Base-by-base conservation (phyloP, 2,888 invertebrate species). In the Heteromurus nitidus region DNA sequence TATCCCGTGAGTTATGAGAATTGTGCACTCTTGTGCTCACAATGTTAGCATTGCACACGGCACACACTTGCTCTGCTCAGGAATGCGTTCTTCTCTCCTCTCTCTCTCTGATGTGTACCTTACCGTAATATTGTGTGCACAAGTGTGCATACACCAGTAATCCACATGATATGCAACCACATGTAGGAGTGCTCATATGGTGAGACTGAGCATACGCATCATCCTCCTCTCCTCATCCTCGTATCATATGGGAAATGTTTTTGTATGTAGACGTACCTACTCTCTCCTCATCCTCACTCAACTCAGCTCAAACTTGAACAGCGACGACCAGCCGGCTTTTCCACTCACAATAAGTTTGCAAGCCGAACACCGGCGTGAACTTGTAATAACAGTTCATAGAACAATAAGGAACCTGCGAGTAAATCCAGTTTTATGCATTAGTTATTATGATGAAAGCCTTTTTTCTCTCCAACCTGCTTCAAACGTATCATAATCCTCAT, bases 311-410 rank as follows among this genome's bases (percentile, higher is more conserved):
- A 50, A 13, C 3, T 50, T 13, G n/a, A 31, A n/a, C n/a, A n/a
- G 50, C 50, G 11, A 18, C 42, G 55, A 47, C 31, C 20, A 68
- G 68, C 44, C 65, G 65, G 65, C 65, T 65, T 68, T 42, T n/a
- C n/a, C n/a, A n/a, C n/a, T n/a, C n/a, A n/a, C n/a, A n/a, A n/a
- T n/a, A n/a, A n/a, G n/a, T n/a, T n/a, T n/a, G n/a, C n/a, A n/a
- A 13, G 42, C 24, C 42, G 13, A 31, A 60, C 47, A 60, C 44
- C 36, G 65, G 30, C 64, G 68, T 76, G 76, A 76, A 76, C 76
- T 67, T 76, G 58, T 60, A 68, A 60, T 55, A 76, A 76, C 76
- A 76, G 76, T 68, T 76, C 47, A 76, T 30, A 75, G 30, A 67
- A 67, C 47, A 75, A 75, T 74, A 70, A 42, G 58, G 58, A 70